Percentiles rank a stretch among this genome's conserved stretches.
phyloP scores from a whole-genome alignment of 1,140 invertebrate genomes.

The Wiebesia pumilae region DNA sequence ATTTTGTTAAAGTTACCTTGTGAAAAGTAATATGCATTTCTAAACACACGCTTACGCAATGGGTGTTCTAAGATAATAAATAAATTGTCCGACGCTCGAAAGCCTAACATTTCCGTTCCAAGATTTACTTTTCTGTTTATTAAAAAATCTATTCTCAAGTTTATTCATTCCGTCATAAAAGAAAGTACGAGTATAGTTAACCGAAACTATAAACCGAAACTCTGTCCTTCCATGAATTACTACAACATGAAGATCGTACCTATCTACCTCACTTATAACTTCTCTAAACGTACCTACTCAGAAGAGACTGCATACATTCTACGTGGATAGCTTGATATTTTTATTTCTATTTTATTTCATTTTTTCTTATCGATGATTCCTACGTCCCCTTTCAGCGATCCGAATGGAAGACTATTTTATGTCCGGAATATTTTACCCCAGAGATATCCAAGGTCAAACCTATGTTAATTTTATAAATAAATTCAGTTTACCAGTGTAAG shows the following conservation, averaged over 20 bases:
- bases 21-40: no score
- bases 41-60: no score
- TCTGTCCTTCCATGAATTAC: background rate
- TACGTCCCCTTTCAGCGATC: background rate
- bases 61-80: no score
- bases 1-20: no score
- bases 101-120: background rate
- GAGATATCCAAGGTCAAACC: background rate
- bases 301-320: background rate
- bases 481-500: background rate
- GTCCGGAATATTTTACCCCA: background rate
- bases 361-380: background rate
- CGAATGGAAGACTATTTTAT: background rate
- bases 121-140: background rate
- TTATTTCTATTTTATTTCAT: conserved; percentile 4
- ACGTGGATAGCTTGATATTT: background rate
- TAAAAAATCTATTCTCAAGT: background rate
- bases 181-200: background rate
- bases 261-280: conserved; percentile 1
- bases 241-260: background rate
- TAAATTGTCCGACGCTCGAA: background rate
- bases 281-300: background rate
- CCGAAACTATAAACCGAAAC: background rate
- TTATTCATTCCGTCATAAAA: background rate
- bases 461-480: conserved; percentile 7